Evolutionary conservation across 2,888 invertebrate genomes (phyloP), one percentile per base, ranked within the genome.

Genomic region (Oligia strigilis): DNA sequence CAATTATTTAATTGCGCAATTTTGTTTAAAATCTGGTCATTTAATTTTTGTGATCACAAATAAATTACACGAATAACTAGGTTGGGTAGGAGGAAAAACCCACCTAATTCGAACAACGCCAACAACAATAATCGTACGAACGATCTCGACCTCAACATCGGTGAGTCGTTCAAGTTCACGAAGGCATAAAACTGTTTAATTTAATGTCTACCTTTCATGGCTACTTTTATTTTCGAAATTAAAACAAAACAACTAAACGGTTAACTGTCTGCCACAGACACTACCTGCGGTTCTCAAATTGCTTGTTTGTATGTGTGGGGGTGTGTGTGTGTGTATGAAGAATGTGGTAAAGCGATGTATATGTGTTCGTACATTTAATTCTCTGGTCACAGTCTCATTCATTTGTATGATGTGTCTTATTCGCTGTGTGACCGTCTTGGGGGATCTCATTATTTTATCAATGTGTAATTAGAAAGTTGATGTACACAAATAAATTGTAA

Each of bases 251-350:
- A 49, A 86, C 36, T 43, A 23, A 60, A 72, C 66, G 67, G 82
- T 72, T 64, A 72, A 65, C 82, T 86, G 77, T 75, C 82, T 67
- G 58, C 73, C 75, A 62, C 86, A 40, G 67, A 11, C 71, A 43
- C 72, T 83, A 86, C 86, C 84, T 85, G 84, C 82, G 76, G 36
- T 72, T 58, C 40, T 82, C 82, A 86, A 74, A 86, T 82, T 72
- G 72, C 55, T 72, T n/a, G 74, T 77, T 23, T 75, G 62, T 67
- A 36, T 79, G 60, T 67, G 14, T 62, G 46, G 23, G 60, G 23
- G 11, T 65, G 46, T 40, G 60, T n/a, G 65, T 64, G 43, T 72
- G 75, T 75, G 72, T 80, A 2, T 55, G n/a, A 52, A 64, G 36
- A 23, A 52, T 58, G 70, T 49, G 40, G 64, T 66, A 69, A 19